A percentile compares a stretch with the other conserved stretches of the same genome.
phyloP scores from a whole-genome alignment of 2,888 invertebrate genomes.

The Heliconius aoede region DNA sequence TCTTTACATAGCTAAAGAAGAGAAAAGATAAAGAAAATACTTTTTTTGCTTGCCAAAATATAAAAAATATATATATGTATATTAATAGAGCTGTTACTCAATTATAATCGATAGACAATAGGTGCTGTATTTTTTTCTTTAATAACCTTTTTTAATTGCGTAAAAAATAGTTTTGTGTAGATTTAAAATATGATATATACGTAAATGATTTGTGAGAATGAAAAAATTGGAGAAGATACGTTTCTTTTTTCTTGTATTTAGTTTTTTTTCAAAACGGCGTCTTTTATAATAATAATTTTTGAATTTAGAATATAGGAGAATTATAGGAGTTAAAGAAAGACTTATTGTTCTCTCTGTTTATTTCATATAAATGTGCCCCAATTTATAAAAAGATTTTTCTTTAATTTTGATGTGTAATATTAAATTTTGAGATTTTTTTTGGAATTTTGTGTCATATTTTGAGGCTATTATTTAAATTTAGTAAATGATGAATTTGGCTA shows the following conservation, averaged over 20 bases:
- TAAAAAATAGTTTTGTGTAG: constrained; percentile 37
- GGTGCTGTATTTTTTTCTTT: constrained; percentile 38
- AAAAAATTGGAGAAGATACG: constrained; percentile 45
- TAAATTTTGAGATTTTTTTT: background rate
- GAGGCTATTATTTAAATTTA: constrained; percentile 48
- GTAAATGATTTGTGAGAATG: constrained; percentile 39
- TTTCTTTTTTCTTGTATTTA: background rate
- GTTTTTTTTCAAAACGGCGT: background rate
- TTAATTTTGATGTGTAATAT: too few relatives aligned
- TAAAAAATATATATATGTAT: constrained; percentile 1
- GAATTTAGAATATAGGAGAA: background rate
- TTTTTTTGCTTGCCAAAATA: constrained; percentile 31
- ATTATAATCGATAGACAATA: constrained; percentile 41
- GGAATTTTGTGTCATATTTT: constrained; percentile 48
- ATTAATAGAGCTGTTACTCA: constrained; percentile 16
- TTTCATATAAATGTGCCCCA: constrained; percentile 9
- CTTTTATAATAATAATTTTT: constrained; percentile 48
- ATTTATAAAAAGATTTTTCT: constrained; percentile 4
- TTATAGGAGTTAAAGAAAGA: background rate
- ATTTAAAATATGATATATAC: constrained; percentile 42
- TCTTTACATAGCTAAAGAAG: constrained; percentile 39
- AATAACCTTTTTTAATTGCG: constrained; percentile 19
- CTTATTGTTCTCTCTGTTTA: background rate
- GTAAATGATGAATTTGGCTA: constrained; percentile 31
- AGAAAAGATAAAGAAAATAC: constrained; percentile 24